A percentile compares a stretch with the other conserved stretches of the same genome.
phyloP scores from a whole-genome alignment of 1,140 invertebrate species.

The Dolichoris vasculosae region DNA sequence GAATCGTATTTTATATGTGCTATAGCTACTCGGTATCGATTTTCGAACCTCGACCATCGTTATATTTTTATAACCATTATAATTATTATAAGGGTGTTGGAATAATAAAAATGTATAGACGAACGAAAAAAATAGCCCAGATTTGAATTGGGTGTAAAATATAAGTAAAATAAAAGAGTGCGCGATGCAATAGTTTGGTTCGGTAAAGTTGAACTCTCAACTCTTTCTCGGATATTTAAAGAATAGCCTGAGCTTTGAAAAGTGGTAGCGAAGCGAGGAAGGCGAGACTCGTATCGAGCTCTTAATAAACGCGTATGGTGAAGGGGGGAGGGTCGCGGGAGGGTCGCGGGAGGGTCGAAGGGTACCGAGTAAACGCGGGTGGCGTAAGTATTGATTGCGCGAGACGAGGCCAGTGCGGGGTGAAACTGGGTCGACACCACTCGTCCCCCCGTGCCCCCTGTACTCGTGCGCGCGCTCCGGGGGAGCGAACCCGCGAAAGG shows the following conservation, averaged over 20 bases:
- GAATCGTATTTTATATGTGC: neutral
- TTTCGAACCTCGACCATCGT: neutral
- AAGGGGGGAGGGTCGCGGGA: neutral
- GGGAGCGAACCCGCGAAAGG: conserved; percentile 5
- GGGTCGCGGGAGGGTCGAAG: neutral
- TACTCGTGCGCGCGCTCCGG: neutral
- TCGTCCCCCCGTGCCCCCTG: conserved; percentile 47
- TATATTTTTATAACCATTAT: neutral
- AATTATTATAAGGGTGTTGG: neutral
- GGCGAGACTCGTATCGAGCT: neutral
- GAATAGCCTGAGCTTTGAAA: neutral
- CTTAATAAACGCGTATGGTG: neutral
- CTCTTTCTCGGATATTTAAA: no score
- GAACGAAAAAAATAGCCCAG: no score
- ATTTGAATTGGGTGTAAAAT: no score
- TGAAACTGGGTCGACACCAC: conserved; percentile 73
- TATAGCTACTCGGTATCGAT: neutral
- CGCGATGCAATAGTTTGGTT: no score
- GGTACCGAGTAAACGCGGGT: conserved; percentile 37
- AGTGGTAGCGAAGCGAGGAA: neutral
- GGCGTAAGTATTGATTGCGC: conserved; percentile 68
- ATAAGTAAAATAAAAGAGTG: no score
- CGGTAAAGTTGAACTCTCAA: neutral
- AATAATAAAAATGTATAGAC: no score
- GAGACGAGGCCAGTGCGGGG: conserved; percentile 64